These are phyloP conservation scores for Lathronympha strigana DNA, from an alignment of 2,888 invertebrate species.

Conservation along the genomic window DNA sequence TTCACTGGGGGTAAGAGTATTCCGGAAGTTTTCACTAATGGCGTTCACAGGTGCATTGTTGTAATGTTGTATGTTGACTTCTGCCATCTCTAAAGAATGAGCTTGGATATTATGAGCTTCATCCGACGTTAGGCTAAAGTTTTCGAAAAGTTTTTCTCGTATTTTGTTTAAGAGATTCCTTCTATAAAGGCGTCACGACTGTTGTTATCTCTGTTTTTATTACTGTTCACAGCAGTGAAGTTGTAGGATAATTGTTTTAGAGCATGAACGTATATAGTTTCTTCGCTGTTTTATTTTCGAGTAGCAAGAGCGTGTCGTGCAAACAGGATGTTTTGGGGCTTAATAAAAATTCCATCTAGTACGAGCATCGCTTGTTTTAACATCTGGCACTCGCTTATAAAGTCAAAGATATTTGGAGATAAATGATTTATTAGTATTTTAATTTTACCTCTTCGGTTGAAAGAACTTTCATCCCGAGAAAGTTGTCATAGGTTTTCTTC, in stretches of 20 bases:
- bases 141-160: neutral
- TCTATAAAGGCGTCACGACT: slow-evolving; percentile 2
- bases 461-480: neutral
- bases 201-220: neutral
- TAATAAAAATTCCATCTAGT: neutral
- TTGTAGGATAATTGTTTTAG: neutral
- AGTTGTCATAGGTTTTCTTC: neutral
- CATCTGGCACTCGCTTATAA: neutral
- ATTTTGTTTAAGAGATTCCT: neutral
- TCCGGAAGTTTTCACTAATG: neutral
- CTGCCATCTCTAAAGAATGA: neutral
- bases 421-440: neutral
- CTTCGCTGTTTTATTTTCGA: neutral
- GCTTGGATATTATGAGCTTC: neutral
- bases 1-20: neutral
- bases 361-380: neutral
- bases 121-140: neutral
- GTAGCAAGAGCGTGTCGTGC: neutral
- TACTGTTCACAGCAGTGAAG: neutral
- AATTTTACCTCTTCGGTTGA: neutral
- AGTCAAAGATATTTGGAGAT: neutral
- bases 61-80: neutral
- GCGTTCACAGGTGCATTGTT: neutral
- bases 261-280: neutral
- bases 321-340: neutral